phyloP scores from a whole-genome alignment of 2,888 invertebrate species.

The Drosophila pullipes region DNA sequence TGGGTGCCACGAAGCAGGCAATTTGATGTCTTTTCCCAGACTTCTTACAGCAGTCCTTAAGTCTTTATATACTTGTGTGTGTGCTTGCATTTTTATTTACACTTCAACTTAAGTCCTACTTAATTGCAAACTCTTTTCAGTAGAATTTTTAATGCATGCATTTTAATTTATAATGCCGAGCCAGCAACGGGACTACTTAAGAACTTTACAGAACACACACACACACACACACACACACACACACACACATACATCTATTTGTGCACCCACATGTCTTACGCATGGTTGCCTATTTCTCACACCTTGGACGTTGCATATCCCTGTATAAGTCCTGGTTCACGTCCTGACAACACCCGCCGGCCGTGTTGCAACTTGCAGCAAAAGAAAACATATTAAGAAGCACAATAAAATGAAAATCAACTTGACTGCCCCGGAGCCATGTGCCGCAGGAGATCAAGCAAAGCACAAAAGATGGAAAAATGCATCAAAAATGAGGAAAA shows the following conservation, averaged over 20 bases:
- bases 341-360: conserved; percentile 14
- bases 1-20: conserved; percentile 60
- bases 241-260: conserved; percentile 7
- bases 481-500: background rate
- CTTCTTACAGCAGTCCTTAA: conserved; percentile 36
- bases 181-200: conserved; percentile 69
- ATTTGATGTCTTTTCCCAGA: conserved; percentile 67
- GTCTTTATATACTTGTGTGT: conserved; percentile 15
- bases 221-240: no score
- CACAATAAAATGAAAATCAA: conserved; percentile 68
- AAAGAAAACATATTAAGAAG: conserved; percentile 68
- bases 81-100: conserved; percentile 74
- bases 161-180: conserved; percentile 83
- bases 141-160: conserved; percentile 83
- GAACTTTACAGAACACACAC: conserved; percentile 58
- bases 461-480: conserved; percentile 7
- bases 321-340: conserved; percentile 62
- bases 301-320: conserved; percentile 74
- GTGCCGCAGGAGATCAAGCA: conserved; percentile 19
- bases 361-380: conserved; percentile 22
- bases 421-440: conserved; percentile 32
- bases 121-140: conserved; percentile 80
- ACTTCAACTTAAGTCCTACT: conserved; percentile 81
- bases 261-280: conserved; percentile 33
- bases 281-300: conserved; percentile 62